Evolutionary conservation across 2,888 invertebrate genomes (phyloP).

Genomic region (Acleris holmiana): DNA sequence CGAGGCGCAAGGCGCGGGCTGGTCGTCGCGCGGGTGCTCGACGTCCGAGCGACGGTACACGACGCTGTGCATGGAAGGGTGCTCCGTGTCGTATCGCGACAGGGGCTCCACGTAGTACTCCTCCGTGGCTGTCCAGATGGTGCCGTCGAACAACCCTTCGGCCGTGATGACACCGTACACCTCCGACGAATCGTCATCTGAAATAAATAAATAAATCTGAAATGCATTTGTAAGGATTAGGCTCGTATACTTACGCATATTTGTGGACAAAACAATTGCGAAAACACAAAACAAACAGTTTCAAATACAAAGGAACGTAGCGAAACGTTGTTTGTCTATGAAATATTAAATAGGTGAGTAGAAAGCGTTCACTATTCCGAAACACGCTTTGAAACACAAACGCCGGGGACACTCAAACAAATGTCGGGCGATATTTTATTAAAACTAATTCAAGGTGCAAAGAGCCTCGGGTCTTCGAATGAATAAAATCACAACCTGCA

Average conservation of each 20-base stretch:
- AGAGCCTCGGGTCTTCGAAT: conserved; percentile 71
- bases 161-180: conserved; percentile 94
- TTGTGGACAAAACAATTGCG: not conserved
- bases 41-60: conserved; percentile 94
- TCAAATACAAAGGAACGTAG: conserved; percentile 7
- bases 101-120: conserved; percentile 94
- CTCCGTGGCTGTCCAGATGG: conserved; percentile 90
- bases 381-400: conserved; percentile 62
- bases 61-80: conserved; percentile 89
- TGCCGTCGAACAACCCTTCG: conserved; percentile 95
- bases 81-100: conserved; percentile 85
- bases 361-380: conserved; percentile 39
- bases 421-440: conserved; percentile 75
- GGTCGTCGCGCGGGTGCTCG: conserved; percentile 70
- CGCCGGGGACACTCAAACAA: conserved; percentile 62
- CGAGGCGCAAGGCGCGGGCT: conserved; percentile 83
- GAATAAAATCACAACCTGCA: conserved; percentile 81
- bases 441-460: conserved; percentile 80
- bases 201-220: conserved; percentile 87
- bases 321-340: conserved; percentile 19
- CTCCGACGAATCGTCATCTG: conserved; percentile 92
- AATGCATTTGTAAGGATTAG: conserved; percentile 50
- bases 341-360: conserved; percentile 20
- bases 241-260: not conserved
- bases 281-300: not conserved